Evolutionary conservation across 2,113 vertebrate species (phyloP).

Genomic region (Pachypanchax playfairii): DNA sequence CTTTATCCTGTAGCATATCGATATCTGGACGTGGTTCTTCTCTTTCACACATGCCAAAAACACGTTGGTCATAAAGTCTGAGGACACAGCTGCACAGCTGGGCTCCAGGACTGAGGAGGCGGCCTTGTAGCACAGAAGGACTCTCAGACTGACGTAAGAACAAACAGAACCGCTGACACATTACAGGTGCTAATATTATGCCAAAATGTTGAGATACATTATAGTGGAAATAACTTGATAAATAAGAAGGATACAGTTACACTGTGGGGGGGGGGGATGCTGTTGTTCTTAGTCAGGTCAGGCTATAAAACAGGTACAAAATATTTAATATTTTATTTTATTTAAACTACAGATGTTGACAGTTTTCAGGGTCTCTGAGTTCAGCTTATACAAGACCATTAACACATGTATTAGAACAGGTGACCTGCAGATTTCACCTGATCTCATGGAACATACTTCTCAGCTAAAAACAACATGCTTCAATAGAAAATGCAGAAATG

Average conservation of each 20-base stretch:
- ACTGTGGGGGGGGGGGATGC: no score
- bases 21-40: constrained; percentile 15
- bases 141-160: constrained; percentile 22
- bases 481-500: no score
- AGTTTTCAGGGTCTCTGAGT: no score
- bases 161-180: constrained; percentile 7
- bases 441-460: no score
- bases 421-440: no score
- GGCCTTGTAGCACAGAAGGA: constrained; percentile 27
- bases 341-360: no score
- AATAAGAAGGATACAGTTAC: not conserved
- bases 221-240: not conserved
- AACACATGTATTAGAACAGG: no score
- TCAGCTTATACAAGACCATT: no score
- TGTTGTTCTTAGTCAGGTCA: no score
- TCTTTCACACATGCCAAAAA: not conserved
- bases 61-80: constrained; percentile 18
- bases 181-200: constrained; percentile 14
- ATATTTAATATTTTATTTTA: no score
- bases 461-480: no score
- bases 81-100: constrained; percentile 56
- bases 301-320: not conserved
- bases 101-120: constrained; percentile 29
- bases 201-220: constrained; percentile 9
- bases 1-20: not conserved